Base-by-base conservation (phyloP, 2,888 invertebrate genomes). In the Ctena decussata region DNA sequence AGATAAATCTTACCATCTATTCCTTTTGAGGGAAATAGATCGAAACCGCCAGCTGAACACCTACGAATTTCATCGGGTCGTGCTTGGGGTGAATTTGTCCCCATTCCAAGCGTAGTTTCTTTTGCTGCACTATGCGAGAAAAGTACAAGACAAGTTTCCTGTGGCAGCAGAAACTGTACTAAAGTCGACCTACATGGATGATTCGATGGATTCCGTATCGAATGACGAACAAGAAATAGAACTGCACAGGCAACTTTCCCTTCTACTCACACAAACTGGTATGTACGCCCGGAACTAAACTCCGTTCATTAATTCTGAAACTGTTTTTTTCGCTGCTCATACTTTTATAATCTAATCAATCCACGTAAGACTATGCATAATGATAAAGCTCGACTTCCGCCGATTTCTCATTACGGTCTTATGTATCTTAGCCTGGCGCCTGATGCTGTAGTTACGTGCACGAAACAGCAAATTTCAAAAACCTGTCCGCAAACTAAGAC, bases 141-240 rank as follows among this genome's bases (percentile, higher is more conserved):
- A 57, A 35, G 44, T 57, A 65, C 57, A 39, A 27, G 30, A 21
- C 39, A 44, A 15, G 30, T 81, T 44, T 77, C 79, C 82, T 30
- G 11, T 69, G 37, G 80, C 83, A 37, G 70, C 80, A 30, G 81
- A 81, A 41, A 74, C 84, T 21, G 77, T 85, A 12, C 18, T 83
- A 12, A 79, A 83, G 27, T 82, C 75, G 6, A 80, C 82, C 12
- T 86, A 86, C 41, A 79, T 86, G 69, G 87, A 86, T 41, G 84
- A 86, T 65, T 53, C 39, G 27, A 53, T 86, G 82, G 80, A 84
- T 12, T 89, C 89, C 27, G 74, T 84, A 15, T 3, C 15, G 5
- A 74, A 6, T 60, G 77, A 79, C 12, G 49, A 44, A 37, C 30
- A 76, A 49, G 86, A 76, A 18, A 80, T 86, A n/a, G 37, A 41